A percentile compares a stretch with the other conserved stretches of the same genome.
Evolutionary conservation across 1,140 invertebrate genomes (phyloP).

Genomic region (Drosophila bipectinata): DNA sequence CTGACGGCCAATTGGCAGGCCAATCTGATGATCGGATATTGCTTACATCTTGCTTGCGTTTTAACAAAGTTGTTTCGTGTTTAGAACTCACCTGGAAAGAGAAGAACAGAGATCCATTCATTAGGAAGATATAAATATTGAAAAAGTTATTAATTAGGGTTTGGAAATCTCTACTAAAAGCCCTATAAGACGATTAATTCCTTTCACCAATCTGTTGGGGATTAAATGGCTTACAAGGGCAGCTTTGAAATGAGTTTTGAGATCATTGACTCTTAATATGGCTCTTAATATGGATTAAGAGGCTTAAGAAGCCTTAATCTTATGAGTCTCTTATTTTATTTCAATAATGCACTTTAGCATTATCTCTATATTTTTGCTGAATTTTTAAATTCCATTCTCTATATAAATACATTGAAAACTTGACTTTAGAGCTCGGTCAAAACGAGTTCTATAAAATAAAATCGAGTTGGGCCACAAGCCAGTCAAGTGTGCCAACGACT

Average conservation of each 20-base stretch:
- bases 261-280: slow-evolving; percentile 6
- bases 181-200: background rate
- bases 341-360: slow-evolving; percentile 26
- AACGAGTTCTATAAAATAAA: slow-evolving; percentile 68
- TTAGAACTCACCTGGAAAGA: slow-evolving; percentile 61
- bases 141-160: background rate
- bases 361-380: background rate
- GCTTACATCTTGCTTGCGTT: slow-evolving; percentile 32
- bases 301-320: no score
- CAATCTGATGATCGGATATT: slow-evolving; percentile 31
- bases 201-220: background rate
- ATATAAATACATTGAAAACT: slow-evolving; percentile 19
- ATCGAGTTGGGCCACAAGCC: slow-evolving; percentile 38
- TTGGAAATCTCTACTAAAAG: background rate
- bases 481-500: slow-evolving; percentile 61
- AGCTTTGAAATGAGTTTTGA: no score
- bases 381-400: slow-evolving; percentile 5
- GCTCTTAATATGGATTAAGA: slow-evolving; percentile 1
- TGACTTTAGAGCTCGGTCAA: background rate
- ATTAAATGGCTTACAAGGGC: background rate
- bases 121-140: background rate
- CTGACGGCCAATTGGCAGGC: slow-evolving; percentile 48
- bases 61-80: background rate
- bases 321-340: background rate
- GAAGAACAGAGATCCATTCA: background rate